Evolutionary conservation across 2,113 vertebrate species (phyloP), one percentile per base, ranked within the genome.

Genomic region (Larimichthys crocea): DNA sequence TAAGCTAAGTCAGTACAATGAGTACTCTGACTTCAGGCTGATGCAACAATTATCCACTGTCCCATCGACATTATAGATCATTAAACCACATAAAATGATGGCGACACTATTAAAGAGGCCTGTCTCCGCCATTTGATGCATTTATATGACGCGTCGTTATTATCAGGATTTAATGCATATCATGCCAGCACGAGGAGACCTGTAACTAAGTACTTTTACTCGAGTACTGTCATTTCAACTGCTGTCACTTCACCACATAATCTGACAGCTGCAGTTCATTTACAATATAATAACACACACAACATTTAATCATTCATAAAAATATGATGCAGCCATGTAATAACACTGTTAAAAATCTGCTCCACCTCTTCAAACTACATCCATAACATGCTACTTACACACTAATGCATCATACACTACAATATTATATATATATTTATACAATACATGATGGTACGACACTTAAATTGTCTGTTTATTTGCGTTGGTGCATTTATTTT

Each of bases 41-140:
- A 91, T 82, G 90, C 91, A 90, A 88, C 78, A 35, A 65, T 56
- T 26, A 24, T 16, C 29, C 35, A 4, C 1, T n/a, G 7, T 19
- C 7, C 17, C 9, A 31, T 10, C 17, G 10, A 20, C 8, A 10
- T 8, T 29, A 24, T 16, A 12, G 2, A 44, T 7, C 16, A 29
- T 11, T 10, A 31, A 12, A 31, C 42, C 3, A 50, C 3, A 16
- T 19, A 8, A 20, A 16, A 19, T 7, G 31, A n/a, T n/a, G n/a
- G n/a, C n/a, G n/a, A n/a, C n/a, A n/a, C n/a, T n/a, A n/a, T n/a
- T n/a, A n/a, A n/a, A n/a, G n/a, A 0, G 8, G 11, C 6, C 14
- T 8, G 8, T 6, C 24, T 76, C 10, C 15, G 7, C 3, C 24
- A 0, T 44, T 40, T 52, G 50, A 52, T n/a, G 50, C 50, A 10